phyloP scores from a whole-genome alignment of 2,797 vertebrate genomes.

The Argya squamiceps region DNA sequence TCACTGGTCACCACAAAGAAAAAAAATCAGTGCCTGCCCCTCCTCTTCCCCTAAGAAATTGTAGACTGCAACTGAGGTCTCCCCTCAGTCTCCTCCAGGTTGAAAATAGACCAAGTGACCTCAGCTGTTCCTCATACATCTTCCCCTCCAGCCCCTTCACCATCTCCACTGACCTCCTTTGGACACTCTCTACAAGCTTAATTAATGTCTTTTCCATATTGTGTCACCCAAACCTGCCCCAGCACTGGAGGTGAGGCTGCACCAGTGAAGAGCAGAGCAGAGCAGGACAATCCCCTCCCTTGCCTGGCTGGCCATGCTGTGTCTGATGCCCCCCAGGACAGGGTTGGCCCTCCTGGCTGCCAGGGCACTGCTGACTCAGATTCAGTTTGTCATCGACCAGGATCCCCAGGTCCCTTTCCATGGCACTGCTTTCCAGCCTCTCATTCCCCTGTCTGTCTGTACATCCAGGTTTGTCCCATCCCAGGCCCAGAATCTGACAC shows the following conservation, averaged over 20 bases:
- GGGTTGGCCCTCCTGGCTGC: accelerated
- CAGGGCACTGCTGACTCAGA: neutral
- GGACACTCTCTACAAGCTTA: neutral
- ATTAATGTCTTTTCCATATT: neutral
- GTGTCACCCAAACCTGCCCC: accelerated
- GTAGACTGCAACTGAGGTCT: neutral
- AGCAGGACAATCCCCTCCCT: neutral
- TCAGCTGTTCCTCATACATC: accelerated
- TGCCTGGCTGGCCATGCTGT: accelerated
- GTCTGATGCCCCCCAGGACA: accelerated
- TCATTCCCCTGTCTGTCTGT: neutral
- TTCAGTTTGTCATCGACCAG: accelerated
- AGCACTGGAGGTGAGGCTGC: accelerated
- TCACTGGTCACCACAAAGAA: no score
- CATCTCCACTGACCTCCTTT: accelerated
- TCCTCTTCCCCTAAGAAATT: neutral
- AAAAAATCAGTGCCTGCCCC: neutral
- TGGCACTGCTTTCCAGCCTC: neutral
- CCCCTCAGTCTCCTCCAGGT: neutral
- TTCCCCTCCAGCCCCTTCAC: neutral
- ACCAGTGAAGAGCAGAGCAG: neutral
- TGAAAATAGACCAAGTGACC: neutral
- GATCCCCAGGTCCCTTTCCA: accelerated
- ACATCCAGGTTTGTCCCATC: no score
- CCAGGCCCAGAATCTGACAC: accelerated